These are phyloP conservation scores for Avahi laniger DNA, from an alignment of 2,797 vertebrate species.

Conservation along the genomic window DNA sequence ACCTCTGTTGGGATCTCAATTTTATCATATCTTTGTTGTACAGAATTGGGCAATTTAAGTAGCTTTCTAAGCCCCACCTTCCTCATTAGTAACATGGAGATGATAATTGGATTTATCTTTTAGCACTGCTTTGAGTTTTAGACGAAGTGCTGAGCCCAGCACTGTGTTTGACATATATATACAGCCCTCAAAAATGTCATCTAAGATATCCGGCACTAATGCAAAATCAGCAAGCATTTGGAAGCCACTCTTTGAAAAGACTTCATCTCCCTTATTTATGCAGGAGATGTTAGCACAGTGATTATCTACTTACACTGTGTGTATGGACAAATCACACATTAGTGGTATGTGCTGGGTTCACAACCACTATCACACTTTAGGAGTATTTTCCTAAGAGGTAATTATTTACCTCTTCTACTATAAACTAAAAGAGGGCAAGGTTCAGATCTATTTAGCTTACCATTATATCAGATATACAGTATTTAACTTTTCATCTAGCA, in stretches of 20 bases:
- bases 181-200: background rate
- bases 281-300: background rate
- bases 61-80: background rate
- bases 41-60: background rate
- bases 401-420: background rate
- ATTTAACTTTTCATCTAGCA: background rate
- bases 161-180: background rate
- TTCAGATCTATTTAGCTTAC: background rate
- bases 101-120: background rate
- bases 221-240: background rate
- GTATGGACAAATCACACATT: background rate
- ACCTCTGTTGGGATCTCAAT: background rate
- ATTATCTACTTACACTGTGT: background rate
- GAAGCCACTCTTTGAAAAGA: background rate
- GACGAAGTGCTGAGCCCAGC: background rate
- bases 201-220: background rate
- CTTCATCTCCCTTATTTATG: background rate
- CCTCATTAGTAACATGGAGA: background rate
- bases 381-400: background rate
- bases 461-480: background rate
- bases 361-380: background rate
- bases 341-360: background rate
- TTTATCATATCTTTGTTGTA: background rate
- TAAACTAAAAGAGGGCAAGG: background rate
- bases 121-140: background rate